Base-by-base conservation (phyloP, 2,113 vertebrate genomes). In the Nettapus auritus region DNA sequence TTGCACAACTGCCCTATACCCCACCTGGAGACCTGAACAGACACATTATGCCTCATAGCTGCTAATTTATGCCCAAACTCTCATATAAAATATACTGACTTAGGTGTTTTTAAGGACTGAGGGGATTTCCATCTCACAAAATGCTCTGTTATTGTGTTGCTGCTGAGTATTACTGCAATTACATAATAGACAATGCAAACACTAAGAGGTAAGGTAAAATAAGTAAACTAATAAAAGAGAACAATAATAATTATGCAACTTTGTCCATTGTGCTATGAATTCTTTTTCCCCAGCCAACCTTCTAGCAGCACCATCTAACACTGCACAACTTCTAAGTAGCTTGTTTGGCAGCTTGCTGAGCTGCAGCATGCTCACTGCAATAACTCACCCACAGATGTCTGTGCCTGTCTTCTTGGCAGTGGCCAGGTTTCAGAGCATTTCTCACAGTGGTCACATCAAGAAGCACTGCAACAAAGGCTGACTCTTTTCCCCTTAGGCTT, bases 281-380 rank as follows among this genome's bases (percentile, higher is more conserved):
- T 81, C 17, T 69, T 18, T 73, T 77, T 90, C 31, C 14, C 11
- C 9, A 55, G 1, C 1, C 7, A 64, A 5, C 21, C 9, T 84
- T 74, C 56, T 75, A 83, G 44, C 19, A 50, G 2, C 13, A 40
- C 38, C 31, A 48, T 21, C 25, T 69, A 89, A 95, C 91, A 53
- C 56, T 92, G 91, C 79, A 85, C 26, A 85, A 57, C 50, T 77
- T 83, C 18, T 48, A 42, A 11, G 88, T 55, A 90, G 13, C 50
- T 88, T 85, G 48, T 76, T 28, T 73, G 75, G 82, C 71, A 94
- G 79, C 75, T 91, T 79, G n/a, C 50, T 91, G 82, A 83, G 29
- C 71, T 80, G 44, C 78, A 82, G 66, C 40, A 67, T 8, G 1
- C 57, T 64, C 8, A 4, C 42, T 60, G 21, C 20, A 93, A 57